Base-by-base conservation (phyloP, 2,113 vertebrate genomes). In the Pteropus alecto region DNA sequence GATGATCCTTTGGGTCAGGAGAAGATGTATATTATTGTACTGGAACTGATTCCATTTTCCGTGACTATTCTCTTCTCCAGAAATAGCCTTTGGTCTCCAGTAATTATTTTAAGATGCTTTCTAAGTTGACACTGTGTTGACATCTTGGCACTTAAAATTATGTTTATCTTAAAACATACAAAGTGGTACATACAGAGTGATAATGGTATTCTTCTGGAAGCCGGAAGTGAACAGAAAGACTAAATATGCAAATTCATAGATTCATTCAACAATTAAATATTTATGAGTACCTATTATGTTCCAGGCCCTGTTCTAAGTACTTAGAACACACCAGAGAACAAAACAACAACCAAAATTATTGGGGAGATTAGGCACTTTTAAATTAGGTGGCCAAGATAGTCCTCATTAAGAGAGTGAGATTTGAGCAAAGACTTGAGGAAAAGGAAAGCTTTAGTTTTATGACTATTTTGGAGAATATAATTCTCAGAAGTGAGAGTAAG, bases 1-100 rank as follows among this genome's bases (percentile, higher is more conserved):
- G 91, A 81, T 67, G 91, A 92, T 83, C 73, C 93, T 98, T 92
- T 78, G 0, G 94, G 97, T 85, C 95, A 38, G 41, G 67, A 86
- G 81, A 95, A 95, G 54, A 93, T 96, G 61, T 58, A 70, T 13
- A 51, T 41, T 92, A 73, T 61, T 77, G 48, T 78, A 88, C 0
- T 94, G 70, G 87, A 97, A 90, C 68, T 74, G 87, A 91, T 97
- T 82, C 28, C 54, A 22, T 2, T 88, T 97, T 93, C 97, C 97
- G 79, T 28, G 85, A 96, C 96, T 22, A 7, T 93, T 96, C 63
- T 54, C 33, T 97, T 30, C 7, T 12, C 58, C 61, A 96, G 86
- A 87, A 95, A 89, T 54, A 63, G 73, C 7, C 26, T 48, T 78
- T 26, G 63, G 58, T n/a, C 65, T 33, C 74, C 77, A 76, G 78